Evolutionary conservation across 2,888 invertebrate genomes (phyloP).

Genomic region (Temnothorax unifasciatus): DNA sequence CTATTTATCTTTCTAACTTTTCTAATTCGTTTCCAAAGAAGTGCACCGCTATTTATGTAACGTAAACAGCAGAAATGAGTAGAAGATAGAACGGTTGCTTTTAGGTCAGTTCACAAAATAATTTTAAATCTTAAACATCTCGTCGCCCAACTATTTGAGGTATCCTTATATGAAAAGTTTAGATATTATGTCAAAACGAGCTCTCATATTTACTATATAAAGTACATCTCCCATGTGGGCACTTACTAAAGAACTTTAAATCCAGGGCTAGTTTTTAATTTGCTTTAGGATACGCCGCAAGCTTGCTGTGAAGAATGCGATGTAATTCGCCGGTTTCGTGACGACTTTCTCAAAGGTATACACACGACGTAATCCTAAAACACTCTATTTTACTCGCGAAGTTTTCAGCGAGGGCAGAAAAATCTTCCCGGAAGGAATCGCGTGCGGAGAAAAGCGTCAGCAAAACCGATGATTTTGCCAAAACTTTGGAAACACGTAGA

Average conservation of each 20-base stretch:
- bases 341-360: background rate
- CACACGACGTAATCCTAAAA: slow-evolving; percentile 17
- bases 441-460: slow-evolving; percentile 27
- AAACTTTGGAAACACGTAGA: slow-evolving; percentile 47
- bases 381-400: slow-evolving; percentile 30
- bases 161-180: slow-evolving; percentile 34
- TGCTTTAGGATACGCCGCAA: slow-evolving; percentile 30
- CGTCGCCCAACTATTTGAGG: background rate
- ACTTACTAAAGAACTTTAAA: slow-evolving; percentile 35
- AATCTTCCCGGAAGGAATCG: slow-evolving; percentile 40
- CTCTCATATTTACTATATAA: slow-evolving; percentile 26
- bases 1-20: no score
- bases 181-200: slow-evolving; percentile 10
- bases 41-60: background rate
- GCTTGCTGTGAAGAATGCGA: slow-evolving; percentile 46
- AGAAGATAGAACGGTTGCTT: slow-evolving; percentile 1
- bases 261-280: slow-evolving; percentile 43
- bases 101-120: slow-evolving; percentile 31
- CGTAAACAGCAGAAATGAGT: slow-evolving; percentile 7
- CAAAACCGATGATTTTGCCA: slow-evolving; percentile 49
- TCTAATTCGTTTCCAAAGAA: background rate
- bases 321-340: slow-evolving; percentile 27
- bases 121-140: background rate
- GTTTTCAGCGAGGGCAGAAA: slow-evolving; percentile 30
- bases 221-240: slow-evolving; percentile 20